Conservation (phyloP, 2,888 invertebrate genomes). For the Cephalotes varians region DNA sequence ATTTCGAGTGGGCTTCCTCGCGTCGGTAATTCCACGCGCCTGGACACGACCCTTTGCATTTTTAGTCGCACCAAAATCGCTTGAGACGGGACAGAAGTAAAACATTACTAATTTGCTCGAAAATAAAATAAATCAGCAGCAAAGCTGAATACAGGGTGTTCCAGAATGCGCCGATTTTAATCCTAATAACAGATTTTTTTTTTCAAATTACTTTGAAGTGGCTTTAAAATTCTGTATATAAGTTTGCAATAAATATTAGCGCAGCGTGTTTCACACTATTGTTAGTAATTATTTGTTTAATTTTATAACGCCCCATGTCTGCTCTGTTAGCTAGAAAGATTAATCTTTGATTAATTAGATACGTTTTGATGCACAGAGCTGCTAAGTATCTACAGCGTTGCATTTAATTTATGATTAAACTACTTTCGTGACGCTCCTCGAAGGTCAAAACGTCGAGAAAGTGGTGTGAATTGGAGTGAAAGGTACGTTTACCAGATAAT, state of each 20-base stretch:
- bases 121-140: conserved; percentile 24
- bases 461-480: conserved; percentile 59
- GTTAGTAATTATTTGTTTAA: conserved; percentile 11
- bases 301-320: not conserved
- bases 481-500: conserved; percentile 61
- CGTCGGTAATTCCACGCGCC: conserved; percentile 64
- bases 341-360: conserved; percentile 24
- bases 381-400: conserved; percentile 76
- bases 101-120: conserved; percentile 37
- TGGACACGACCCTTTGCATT: conserved; percentile 56
- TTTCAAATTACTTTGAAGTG: not conserved
- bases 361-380: conserved; percentile 74
- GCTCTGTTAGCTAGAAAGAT: not conserved
- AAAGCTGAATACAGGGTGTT: not conserved
- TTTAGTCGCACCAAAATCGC: conserved; percentile 54
- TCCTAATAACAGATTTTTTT: not conserved
- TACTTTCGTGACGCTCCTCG: conserved; percentile 22
- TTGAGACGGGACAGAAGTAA: conserved; percentile 6
- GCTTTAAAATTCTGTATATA: not conserved
- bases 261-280: not conserved
- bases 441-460: conserved; percentile 57
- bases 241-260: not conserved
- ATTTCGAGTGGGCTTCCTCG: conserved; percentile 68
- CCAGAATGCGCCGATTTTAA: not conserved
- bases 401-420: conserved; percentile 48